Evolutionary conservation across 2,113 vertebrate genomes (phyloP).

Genomic region (Antidorcas marsupialis): DNA sequence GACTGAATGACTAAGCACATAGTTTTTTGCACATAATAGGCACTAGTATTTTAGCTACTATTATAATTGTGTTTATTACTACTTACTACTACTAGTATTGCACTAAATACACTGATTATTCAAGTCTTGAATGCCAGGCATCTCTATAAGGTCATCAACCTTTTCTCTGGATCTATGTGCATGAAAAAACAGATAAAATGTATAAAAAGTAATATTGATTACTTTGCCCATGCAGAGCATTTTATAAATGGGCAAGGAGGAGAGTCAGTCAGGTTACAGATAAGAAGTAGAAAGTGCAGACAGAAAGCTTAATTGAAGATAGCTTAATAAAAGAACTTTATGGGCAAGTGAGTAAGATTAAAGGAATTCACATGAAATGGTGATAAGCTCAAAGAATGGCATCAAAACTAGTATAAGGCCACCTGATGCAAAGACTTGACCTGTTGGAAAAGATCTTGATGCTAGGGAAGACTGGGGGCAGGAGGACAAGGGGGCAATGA

Average conservation of each 20-base stretch:
- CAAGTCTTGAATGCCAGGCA: background rate
- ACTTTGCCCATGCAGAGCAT: background rate
- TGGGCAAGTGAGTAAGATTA: background rate
- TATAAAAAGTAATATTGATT: background rate
- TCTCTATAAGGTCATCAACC: background rate
- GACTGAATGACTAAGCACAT: background rate
- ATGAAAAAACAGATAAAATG: background rate
- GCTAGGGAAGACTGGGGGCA: background rate
- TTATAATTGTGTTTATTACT: background rate
- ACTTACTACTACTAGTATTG: background rate
- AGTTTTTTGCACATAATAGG: background rate
- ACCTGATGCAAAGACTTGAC: background rate
- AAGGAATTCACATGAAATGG: background rate
- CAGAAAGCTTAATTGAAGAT: background rate
- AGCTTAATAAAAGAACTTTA: background rate
- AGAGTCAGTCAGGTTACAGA: background rate
- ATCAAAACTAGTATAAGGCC: background rate
- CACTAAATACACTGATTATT: background rate
- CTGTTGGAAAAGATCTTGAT: background rate
- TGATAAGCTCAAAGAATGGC: background rate
- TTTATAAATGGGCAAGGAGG: background rate
- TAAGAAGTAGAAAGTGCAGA: background rate
- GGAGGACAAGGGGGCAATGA: background rate
- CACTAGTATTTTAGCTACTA: background rate
- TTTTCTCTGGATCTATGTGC: background rate